Conservation (phyloP, 2,888 invertebrate species). For the Campaea margaritaria region DNA sequence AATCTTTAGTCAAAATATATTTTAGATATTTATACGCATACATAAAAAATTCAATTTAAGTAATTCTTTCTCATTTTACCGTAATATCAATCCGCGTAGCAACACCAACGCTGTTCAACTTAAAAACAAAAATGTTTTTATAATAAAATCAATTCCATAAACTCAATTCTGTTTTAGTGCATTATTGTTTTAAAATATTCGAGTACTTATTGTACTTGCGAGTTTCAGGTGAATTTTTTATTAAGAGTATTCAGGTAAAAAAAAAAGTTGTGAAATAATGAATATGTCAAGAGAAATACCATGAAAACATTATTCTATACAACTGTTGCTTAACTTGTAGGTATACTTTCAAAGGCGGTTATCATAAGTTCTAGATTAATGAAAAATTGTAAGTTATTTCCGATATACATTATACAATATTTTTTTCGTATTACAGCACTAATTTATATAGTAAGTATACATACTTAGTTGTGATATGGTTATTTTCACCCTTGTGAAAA, state of each 20-base stretch:
- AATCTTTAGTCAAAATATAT: no score
- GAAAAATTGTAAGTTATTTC: constrained; percentile 46
- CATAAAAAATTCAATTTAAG: not conserved
- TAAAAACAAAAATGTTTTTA: constrained; percentile 30
- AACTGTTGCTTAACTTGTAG: constrained; percentile 38
- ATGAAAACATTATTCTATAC: constrained; percentile 22
- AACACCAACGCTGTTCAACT: constrained; percentile 20
- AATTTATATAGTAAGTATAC: constrained; percentile 66
- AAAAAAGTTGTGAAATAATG: no score
- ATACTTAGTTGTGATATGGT: constrained; percentile 81
- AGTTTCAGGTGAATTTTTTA: no score
- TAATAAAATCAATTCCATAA: constrained; percentile 44
- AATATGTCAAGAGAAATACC: no score
- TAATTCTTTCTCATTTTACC: constrained; percentile 20
- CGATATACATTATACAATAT: constrained; percentile 67
- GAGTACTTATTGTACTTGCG: constrained; percentile 30
- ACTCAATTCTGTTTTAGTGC: constrained; percentile 33
- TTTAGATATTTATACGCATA: no score
- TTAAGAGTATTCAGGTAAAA: no score
- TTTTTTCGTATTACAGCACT: constrained; percentile 60
- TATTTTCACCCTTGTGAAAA: constrained; percentile 61
- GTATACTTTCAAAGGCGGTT: constrained; percentile 45
- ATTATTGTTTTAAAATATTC: constrained; percentile 8
- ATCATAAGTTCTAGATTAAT: constrained; percentile 38
- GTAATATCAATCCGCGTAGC: constrained; percentile 7